These are phyloP conservation scores for Strigamia crassipes DNA, from an alignment of 2,888 invertebrate genomes.

Conservation along the genomic window DNA sequence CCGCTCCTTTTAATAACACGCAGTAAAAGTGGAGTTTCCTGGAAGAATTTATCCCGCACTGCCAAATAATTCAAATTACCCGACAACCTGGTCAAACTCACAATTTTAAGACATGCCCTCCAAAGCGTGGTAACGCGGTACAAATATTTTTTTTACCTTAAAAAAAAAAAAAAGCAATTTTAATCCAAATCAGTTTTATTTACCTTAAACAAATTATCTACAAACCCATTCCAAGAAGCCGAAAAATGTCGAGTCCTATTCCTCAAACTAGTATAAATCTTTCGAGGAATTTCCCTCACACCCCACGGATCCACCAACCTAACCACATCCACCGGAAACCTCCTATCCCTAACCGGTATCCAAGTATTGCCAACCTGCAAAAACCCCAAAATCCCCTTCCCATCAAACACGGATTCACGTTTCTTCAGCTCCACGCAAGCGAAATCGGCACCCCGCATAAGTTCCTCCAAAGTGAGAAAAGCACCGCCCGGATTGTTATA, in stretches of 20 bases:
- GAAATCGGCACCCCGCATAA: not conserved
- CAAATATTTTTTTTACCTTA: not conserved
- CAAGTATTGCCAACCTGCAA: not conserved
- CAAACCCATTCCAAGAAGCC: not conserved
- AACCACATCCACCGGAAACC: not conserved
- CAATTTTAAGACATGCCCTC: too few relatives aligned
- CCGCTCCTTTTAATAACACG: too few relatives aligned
- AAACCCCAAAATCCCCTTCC: not conserved
- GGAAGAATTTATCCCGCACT: too few relatives aligned
- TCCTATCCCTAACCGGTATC: conserved; percentile 4
- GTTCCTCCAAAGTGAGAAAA: not conserved
- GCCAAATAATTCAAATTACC: too few relatives aligned
- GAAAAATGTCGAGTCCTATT: not conserved
- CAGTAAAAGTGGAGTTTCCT: too few relatives aligned
- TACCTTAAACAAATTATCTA: not conserved
- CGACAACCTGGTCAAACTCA: too few relatives aligned
- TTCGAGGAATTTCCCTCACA: not conserved
- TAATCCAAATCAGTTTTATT: not conserved
- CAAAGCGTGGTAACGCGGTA: too few relatives aligned
- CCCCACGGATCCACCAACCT: conserved; percentile 13
- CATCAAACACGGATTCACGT: not conserved
- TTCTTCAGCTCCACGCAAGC: not conserved
- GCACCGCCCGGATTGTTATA: not conserved
- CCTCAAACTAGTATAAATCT: not conserved
- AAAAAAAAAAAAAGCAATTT: not conserved